These are phyloP conservation scores for Merluccius polli DNA, from an alignment of 2,797 vertebrate genomes.

Conservation along the genomic window DNA sequence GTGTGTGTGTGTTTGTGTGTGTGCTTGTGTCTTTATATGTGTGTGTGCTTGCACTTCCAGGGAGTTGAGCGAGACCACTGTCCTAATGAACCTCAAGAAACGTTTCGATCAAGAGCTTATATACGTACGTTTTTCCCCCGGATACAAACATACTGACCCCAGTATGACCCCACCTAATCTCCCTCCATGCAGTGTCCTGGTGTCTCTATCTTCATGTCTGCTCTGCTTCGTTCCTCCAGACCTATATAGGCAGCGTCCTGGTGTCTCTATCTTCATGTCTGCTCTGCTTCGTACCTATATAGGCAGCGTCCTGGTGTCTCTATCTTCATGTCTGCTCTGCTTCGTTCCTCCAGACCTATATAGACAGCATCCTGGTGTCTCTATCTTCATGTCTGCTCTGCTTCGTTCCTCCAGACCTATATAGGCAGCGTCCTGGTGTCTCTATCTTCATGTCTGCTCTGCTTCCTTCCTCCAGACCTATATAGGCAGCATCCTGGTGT, in stretches of 20 bases:
- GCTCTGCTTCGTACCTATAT: constrained; percentile 92
- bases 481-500: constrained; percentile 65
- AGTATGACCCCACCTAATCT: not conserved
- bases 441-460: too few relatives aligned
- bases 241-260: constrained; percentile 95
- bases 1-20: not conserved
- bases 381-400: too few relatives aligned
- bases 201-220: constrained; percentile 16
- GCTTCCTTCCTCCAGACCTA: constrained; percentile 87
- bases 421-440: constrained; percentile 95
- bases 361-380: constrained; percentile 94
- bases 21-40: constrained; percentile 23
- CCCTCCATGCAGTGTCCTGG: constrained; percentile 7
- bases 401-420: constrained; percentile 86
- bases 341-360: constrained; percentile 88
- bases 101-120: constrained; percentile 87
- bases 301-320: constrained; percentile 93
- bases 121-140: constrained; percentile 78
- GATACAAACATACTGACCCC: constrained; percentile 19
- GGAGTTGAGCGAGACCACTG: constrained; percentile 87
- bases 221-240: constrained; percentile 72
- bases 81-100: constrained; percentile 88
- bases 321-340: too few relatives aligned
- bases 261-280: too few relatives aligned
- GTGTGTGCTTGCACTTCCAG: constrained; percentile 63